Evolutionary conservation across 2,113 vertebrate genomes (phyloP), one percentile per base, ranked within the genome.

Genomic region (Seriola dumerili): DNA sequence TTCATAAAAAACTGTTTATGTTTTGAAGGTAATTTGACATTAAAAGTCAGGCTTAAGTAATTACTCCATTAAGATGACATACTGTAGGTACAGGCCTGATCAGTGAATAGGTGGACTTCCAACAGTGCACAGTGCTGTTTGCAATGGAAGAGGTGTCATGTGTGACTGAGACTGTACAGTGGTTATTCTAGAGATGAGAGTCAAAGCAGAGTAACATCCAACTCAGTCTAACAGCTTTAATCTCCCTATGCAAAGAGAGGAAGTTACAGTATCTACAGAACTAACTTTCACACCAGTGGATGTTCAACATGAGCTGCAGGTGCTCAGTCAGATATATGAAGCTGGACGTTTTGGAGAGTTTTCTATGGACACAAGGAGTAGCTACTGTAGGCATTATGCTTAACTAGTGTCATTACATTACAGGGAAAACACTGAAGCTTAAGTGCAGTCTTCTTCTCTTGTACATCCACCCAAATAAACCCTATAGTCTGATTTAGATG

Each of bases 61-160:
- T 52, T 25, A 65, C 23, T 9, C 66, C 14, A 62, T 32, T 23
- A 80, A 55, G 17, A 57, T 13, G 36, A 44, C 46, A 7, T 34
- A 11, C 36, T 14, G 13, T 48, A 48, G 46, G 46, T 48, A 52
- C 48, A 17, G 46, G 46, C 46, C 46, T 13, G 16, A 65, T 38
- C 23, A 68, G 67, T 29, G 14, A 59, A 32, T 12, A 70, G 23
- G 67, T 46, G 40, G 38, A 74, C 40, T 23, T 64, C 12, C 9
- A 72, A 40, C 61, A 80, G 77, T 81, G 82, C 76, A 76, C 59
- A 77, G 68, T 50, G 55, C 40, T 8, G 65, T 61, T 55, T 58
- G 38, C 25, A 75, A 68, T 23, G 29, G 23, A 85, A 4, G 42
- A 54, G 38, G 55, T 54, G 36, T 13, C 13, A 36, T 55, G 55